Conservation (phyloP, 2,797 vertebrate genomes). For the Melanotaenia nigrans region DNA sequence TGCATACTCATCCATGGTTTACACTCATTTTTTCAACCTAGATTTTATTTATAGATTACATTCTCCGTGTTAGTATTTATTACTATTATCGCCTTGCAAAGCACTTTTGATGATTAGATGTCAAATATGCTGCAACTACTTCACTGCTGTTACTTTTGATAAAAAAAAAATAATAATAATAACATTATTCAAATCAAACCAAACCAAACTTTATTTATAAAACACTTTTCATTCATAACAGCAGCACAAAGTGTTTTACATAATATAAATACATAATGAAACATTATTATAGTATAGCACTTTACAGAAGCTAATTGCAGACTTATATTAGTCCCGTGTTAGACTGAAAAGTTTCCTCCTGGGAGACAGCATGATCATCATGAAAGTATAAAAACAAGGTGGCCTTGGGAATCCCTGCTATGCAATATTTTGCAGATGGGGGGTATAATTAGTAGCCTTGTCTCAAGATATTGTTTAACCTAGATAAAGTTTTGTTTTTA, state of each 20-base stretch:
- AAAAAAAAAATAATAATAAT: no score
- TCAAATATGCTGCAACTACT: slow-evolving; percentile 8
- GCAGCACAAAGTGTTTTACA: no score
- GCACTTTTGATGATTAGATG: slow-evolving; percentile 6
- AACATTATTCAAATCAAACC: not conserved
- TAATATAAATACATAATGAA: no score
- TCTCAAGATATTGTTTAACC: slow-evolving; percentile 63
- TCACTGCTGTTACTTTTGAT: slow-evolving; percentile 33
- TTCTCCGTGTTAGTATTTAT: not conserved
- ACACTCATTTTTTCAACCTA: slow-evolving; percentile 20
- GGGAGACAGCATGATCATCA: slow-evolving; percentile 60
- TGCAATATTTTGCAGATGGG: slow-evolving; percentile 68
- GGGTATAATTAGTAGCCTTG: slow-evolving; percentile 72
- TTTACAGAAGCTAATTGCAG: slow-evolving; percentile 43
- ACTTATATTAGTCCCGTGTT: slow-evolving; percentile 35
- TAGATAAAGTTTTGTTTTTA: slow-evolving; percentile 40
- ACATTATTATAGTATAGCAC: slow-evolving; percentile 19
- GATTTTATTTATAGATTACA: not conserved
- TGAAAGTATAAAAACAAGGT: slow-evolving; percentile 65
- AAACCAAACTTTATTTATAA: no score
- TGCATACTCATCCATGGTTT: slow-evolving; percentile 30
- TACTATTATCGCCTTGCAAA: not conserved
- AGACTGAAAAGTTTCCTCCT: slow-evolving; percentile 42
- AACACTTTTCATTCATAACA: no score
- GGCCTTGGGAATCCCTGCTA: slow-evolving; percentile 61